Conservation (phyloP, 2,113 vertebrate genomes). For the Channa maculata region DNA sequence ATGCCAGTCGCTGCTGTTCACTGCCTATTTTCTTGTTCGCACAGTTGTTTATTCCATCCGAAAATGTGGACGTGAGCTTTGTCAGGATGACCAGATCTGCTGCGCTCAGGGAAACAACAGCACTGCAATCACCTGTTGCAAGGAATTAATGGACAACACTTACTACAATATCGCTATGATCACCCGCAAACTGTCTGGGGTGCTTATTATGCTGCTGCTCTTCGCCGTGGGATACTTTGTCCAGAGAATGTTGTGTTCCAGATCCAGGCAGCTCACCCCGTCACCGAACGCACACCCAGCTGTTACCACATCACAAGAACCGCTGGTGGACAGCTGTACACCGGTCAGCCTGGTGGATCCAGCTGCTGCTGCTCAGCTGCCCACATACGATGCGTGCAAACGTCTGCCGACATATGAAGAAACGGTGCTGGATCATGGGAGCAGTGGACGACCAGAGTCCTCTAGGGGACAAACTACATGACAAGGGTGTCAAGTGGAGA, state of each 20-base stretch:
- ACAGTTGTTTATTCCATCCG: slow-evolving; percentile 44
- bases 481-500: not conserved
- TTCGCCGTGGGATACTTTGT: slow-evolving; percentile 89
- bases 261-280: slow-evolving; percentile 75
- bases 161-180: slow-evolving; percentile 88
- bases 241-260: slow-evolving; percentile 86
- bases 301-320: slow-evolving; percentile 81
- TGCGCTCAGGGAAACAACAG: slow-evolving; percentile 80
- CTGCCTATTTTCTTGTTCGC: slow-evolving; percentile 15
- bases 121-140: slow-evolving; percentile 80
- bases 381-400: slow-evolving; percentile 90
- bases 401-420: slow-evolving; percentile 91
- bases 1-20: slow-evolving; percentile 22
- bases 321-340: slow-evolving; percentile 76
- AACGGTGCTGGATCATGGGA: slow-evolving; percentile 73
- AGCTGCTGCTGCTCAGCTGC: slow-evolving; percentile 74
- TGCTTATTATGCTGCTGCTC: slow-evolving; percentile 87
- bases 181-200: slow-evolving; percentile 88
- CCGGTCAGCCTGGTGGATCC: slow-evolving; percentile 58
- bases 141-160: slow-evolving; percentile 77
- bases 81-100: slow-evolving; percentile 84
- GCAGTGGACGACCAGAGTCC: not conserved
- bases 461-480: slow-evolving; percentile 18
- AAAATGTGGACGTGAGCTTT: slow-evolving; percentile 81
- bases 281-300: slow-evolving; percentile 64